Base-by-base conservation (phyloP, 2,113 vertebrate species). In the Trinectes maculatus region DNA sequence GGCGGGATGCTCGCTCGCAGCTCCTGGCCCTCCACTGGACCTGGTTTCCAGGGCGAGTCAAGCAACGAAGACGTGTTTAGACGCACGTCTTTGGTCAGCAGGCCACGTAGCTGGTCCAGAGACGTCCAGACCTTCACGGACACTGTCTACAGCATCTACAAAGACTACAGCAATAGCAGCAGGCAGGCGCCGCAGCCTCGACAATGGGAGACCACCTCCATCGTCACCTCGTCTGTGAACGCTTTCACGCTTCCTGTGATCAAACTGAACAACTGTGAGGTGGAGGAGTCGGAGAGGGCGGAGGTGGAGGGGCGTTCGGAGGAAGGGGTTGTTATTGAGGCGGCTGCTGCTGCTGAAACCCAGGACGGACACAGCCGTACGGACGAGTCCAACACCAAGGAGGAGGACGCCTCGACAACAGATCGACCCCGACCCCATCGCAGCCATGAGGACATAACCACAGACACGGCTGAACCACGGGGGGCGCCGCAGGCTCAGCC, bases 71-170 rank as follows among this genome's bases (percentile, higher is more conserved):
- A 82, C 71, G 77, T 78, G 34, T 84, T 90, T 26, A 68, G 90
- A 6, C 86, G 85, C 4, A 80, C 82, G 0, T 95, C 88, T 29
- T 80, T 82, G 71, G 82, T 53, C 3, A 72, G 87, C 39, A 58
- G 85, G 56, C 79, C 85, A 2, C 82, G 83, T 0, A 91, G 90
- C 0, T 93, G 91, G 83, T 92, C 87, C 44, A 85, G 77, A 56
- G 93, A 93, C 2, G 89, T 93, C 0, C 92, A 93, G 79, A 94
- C 93, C 57, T 92, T 96, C 83, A 92, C 94, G 0, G 95, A 98
- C 61, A 94, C 94, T 0, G 94, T 98, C 63, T 98, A 95, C 83
- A 99, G 96, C 86, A 95, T 98, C 85, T 97, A 93, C 82, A 93
- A 54, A 47, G 96, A 96, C 77, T 93, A 68, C 43, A 91, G 72